Base-by-base conservation (phyloP, 2,797 vertebrate genomes). In the Threskiornis aethiopicus region DNA sequence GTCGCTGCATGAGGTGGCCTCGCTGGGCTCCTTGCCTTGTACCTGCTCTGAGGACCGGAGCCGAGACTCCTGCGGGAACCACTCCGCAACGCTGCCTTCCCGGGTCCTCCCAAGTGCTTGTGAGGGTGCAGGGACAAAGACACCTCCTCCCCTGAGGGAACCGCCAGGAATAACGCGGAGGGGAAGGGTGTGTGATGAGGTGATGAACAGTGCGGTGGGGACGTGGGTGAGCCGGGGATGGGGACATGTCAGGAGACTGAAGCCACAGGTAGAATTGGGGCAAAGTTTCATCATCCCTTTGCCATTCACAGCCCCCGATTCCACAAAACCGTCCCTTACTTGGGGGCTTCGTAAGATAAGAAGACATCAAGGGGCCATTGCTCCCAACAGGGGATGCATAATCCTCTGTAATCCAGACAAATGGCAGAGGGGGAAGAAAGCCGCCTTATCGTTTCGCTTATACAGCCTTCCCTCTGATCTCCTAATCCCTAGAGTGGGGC, bases 1-100 rank as follows among this genome's bases (percentile, higher is more conserved):
- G 61, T 87, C 71, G 88, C 94, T 83, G 81, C 81, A 8, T 46
- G 69, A 94, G 77, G 91, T 71, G 83, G 95, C 87, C 67, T 93
- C 25, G 6, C 80, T 80, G 81, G 83, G 42, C 64, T 96, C 55
- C 78, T 70, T 84, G 89, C 84, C 86, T 92, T 70, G 77, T 67
- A 86, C 78, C 84, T 71, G 59, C 79, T 91, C 76, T 88, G 42
- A 64, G 66, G 42, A 83, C 31, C 0, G 3, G n/a, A 91, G 65
- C 59, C 3, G 4, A 93, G 47, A 57, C 61, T 84, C 78, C 59
- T 25, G 33, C 66, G 64, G 61, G 69, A 85, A 70, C 39, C 47
- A 71, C 65, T 29, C 73, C 3, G 3, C 39, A 89, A 61, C 1
- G 8, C 82, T 94, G 90, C 84, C 71, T 90, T 89, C 58, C 57